A percentile compares a stretch with the other conserved stretches of the same genome.
These are phyloP conservation scores for Apostichopus leukothele DNA, from an alignment of 53 echinoderm and acorn worm genomes.

Conservation along the genomic window DNA sequence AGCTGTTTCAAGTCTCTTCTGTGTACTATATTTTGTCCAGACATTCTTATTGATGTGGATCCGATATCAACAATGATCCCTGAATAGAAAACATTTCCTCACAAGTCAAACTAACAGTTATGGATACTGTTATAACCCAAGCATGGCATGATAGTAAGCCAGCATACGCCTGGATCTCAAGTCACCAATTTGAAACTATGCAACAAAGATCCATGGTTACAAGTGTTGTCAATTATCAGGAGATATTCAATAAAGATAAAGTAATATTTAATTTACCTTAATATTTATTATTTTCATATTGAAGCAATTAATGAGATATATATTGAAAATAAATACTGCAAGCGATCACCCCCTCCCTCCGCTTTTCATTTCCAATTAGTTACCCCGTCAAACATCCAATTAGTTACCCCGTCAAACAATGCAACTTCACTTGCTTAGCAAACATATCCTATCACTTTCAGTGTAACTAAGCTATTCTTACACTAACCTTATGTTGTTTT, in stretches of 20 bases:
- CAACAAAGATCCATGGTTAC: too few species aligned
- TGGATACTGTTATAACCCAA: too few species aligned
- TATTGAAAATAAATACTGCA: background rate
- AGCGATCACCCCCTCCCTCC: background rate
- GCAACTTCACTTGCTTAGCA: background rate
- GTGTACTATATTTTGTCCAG: too few species aligned
- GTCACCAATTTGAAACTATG: too few species aligned
- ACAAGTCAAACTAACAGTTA: too few species aligned
- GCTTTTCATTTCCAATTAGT: background rate
- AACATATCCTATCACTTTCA: background rate
- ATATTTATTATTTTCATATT: background rate
- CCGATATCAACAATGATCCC: too few species aligned
- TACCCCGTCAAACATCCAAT: background rate
- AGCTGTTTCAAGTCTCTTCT: too few species aligned
- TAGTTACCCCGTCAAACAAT: background rate
- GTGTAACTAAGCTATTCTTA: background rate
- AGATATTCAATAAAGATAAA: background rate
- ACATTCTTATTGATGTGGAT: too few species aligned
- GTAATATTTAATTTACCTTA: background rate
- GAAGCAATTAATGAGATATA: background rate
- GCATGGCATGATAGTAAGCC: too few species aligned
- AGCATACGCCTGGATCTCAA: too few species aligned
- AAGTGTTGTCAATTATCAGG: too few species aligned
- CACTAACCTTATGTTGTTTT: background rate
- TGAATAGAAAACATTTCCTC: too few species aligned